Conservation (phyloP, 2,888 invertebrate species). For the Galeopsomyia nigrocyanea region DNA sequence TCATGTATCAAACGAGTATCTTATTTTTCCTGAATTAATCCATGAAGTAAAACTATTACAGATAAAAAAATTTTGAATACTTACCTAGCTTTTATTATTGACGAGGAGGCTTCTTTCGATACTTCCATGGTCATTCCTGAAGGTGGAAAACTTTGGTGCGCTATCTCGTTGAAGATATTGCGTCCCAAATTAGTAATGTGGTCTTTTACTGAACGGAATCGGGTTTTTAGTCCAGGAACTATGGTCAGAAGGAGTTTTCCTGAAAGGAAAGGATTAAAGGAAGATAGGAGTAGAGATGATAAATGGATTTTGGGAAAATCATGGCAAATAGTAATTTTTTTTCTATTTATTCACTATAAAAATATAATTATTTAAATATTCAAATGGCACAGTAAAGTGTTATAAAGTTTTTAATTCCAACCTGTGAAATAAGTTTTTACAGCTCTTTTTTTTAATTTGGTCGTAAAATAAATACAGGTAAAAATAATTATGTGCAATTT, state of each 20-base stretch:
- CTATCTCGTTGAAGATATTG: constrained; percentile 61
- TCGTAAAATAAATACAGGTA: too few relatives aligned
- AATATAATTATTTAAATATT: background rate
- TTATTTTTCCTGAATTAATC: background rate
- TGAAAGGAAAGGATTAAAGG: constrained; percentile 30
- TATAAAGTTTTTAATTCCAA: constrained; percentile 16
- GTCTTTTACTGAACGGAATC: constrained; percentile 40
- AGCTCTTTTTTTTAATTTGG: too few relatives aligned
- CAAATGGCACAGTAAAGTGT: background rate
- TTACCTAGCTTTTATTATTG: constrained; percentile 43
- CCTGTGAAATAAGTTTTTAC: too few relatives aligned
- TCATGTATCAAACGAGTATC: background rate
- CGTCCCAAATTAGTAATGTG: constrained; percentile 57
- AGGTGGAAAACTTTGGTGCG: constrained; percentile 62
- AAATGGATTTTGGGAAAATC: background rate
- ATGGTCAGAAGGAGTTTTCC: constrained; percentile 38
- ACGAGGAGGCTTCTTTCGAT: constrained; percentile 40
- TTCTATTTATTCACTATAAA: constrained; percentile 3
- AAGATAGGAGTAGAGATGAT: constrained; percentile 9
- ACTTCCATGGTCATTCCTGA: constrained; percentile 59
- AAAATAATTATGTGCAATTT: too few relatives aligned
- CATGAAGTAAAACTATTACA: background rate
- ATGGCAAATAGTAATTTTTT: background rate
- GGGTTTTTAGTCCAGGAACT: background rate
- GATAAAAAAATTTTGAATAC: constrained; percentile 33